Base-by-base conservation (phyloP, 2,888 invertebrate species). In the Actias luna region DNA sequence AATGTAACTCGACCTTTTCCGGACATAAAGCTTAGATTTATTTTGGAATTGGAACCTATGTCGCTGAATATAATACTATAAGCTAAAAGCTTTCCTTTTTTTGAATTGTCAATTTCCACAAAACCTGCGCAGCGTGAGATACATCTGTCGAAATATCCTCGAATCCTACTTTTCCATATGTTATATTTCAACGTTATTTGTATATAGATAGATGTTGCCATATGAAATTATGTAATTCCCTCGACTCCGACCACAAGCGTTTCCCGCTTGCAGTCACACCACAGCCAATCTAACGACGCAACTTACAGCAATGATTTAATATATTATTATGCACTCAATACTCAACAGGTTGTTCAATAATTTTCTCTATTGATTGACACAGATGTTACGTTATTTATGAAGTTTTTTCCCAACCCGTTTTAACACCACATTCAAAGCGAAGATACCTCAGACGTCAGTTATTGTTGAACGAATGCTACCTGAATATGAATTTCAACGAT, bases 321-420 rank as follows among this genome's bases (percentile, higher is more conserved):
- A 55, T 55, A 50, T 50, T 25, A 50, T 50, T 50, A 29, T 55
- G 55, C n/a, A 14, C 55, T 29, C 29, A 14, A 55, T 55, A 55
- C 16, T 55, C 27, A 55, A 18, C 55, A 29, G 55, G 55, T n/a
- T 55, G 55, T 55, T 55, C 29, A 29, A 55, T 55, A 55, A 55
- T 55, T 55, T 55, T 12, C 55, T 55, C n/a, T 29, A 55, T 55
- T 55, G 55, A 55, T 55, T 55, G 55, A 55, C 29, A 55, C 29
- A 25, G 46, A 25, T 50, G 55, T 55, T 55, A 29, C 27, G 55
- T 29, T 55, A 55, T 55, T 29, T 55, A 14, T 55, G 29, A 55
- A 14, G n/a, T 55, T 55, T 50, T 50, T 50, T 50, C 46, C 42
- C 12, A 22, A 12, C 12, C 46, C 12, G 3, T 50, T 50, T 8